Evolutionary conservation across 2,797 vertebrate species (phyloP).

Genomic region (Thaleichthys pacificus): DNA sequence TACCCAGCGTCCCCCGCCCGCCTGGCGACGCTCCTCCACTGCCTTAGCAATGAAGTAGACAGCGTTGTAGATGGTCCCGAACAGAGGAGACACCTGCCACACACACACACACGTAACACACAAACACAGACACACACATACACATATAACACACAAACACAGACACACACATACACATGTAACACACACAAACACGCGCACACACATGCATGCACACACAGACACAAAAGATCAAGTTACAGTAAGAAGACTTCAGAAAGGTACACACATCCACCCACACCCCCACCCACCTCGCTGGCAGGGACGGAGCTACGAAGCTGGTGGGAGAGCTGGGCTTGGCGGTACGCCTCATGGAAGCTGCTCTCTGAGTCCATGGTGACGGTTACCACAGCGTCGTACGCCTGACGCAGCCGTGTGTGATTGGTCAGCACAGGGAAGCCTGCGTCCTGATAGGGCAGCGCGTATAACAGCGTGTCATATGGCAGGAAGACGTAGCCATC

Average conservation of each 20-base stretch:
- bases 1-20: conserved; percentile 74
- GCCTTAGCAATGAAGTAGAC: conserved; percentile 78
- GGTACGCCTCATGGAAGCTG: conserved; percentile 76
- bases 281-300: conserved; percentile 49
- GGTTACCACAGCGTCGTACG: conserved; percentile 86
- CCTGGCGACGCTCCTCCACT: conserved; percentile 63
- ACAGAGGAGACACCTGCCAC: conserved; percentile 87
- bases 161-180: not conserved
- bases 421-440: conserved; percentile 72
- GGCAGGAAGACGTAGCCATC: conserved; percentile 83
- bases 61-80: conserved; percentile 88
- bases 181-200: not conserved
- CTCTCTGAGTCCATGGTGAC: conserved; percentile 81
- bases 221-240: too few species aligned
- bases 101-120: not conserved
- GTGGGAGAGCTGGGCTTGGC: conserved; percentile 51
- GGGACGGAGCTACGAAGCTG: conserved; percentile 55
- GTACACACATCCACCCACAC: too few species aligned
- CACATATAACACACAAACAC: not conserved
- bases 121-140: not conserved
- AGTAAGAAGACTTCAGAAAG: too few species aligned
- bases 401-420: conserved; percentile 76
- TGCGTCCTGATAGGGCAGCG: conserved; percentile 71
- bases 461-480: conserved; percentile 84
- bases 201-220: too few species aligned